phyloP scores from a whole-genome alignment of 2,113 vertebrate genomes.

The Castor canadensis region DNA sequence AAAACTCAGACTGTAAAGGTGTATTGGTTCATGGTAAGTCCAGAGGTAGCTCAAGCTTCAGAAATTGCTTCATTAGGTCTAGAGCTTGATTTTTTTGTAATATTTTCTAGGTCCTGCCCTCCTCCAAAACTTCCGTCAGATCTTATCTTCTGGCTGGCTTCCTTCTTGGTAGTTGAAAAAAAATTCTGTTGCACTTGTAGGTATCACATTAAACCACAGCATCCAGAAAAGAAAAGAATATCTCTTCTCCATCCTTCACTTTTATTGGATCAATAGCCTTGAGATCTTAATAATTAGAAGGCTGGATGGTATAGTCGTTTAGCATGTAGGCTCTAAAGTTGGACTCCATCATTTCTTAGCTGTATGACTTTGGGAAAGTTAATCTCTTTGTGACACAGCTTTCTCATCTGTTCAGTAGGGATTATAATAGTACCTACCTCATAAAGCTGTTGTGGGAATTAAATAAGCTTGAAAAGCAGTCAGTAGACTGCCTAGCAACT shows the following conservation, averaged over 20 bases:
- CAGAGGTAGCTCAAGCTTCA: background rate
- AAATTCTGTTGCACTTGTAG: background rate
- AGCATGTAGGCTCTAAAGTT: background rate
- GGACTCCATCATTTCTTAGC: background rate
- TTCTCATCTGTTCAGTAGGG: background rate
- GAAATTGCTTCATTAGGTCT: background rate
- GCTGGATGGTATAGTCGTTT: background rate
- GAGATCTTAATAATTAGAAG: background rate
- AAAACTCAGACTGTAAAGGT: background rate
- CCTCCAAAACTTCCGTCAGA: background rate
- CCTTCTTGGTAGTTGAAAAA: background rate
- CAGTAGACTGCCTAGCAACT: background rate
- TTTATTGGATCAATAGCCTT: background rate
- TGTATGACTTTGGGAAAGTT: background rate
- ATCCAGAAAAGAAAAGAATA: background rate
- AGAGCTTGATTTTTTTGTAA: background rate
- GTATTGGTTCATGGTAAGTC: background rate
- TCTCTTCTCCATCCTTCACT: background rate
- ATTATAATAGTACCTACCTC: background rate
- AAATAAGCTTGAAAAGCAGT: background rate
- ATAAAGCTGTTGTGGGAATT: background rate
- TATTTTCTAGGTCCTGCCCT: background rate
- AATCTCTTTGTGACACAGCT: background rate
- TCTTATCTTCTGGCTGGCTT: background rate
- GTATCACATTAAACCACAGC: background rate